These are phyloP conservation scores for Brachyhypopomus occidentalis DNA, from an alignment of 2,113 vertebrate species.

Conservation along the genomic window DNA sequence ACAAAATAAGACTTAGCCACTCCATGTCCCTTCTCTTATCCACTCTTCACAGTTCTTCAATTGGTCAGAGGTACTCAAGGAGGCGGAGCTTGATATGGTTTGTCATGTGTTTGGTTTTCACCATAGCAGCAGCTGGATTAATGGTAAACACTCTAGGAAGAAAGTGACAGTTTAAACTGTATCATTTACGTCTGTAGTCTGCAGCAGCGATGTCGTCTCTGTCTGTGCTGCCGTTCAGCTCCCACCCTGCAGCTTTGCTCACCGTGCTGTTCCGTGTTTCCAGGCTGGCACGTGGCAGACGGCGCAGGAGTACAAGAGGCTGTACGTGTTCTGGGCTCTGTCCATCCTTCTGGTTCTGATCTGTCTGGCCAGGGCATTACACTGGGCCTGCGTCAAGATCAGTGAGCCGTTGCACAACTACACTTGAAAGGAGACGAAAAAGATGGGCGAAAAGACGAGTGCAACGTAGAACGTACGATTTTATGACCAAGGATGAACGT, in stretches of 20 bases:
- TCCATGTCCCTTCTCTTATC: background rate
- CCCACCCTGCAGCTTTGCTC: no score
- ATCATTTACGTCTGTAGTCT: background rate
- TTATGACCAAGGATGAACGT: background rate
- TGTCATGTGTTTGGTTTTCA: conserved; percentile 76
- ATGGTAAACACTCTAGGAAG: conserved; percentile 70
- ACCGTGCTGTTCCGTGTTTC: background rate
- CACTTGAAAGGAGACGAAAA: background rate
- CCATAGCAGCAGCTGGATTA: conserved; percentile 75
- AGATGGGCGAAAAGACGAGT: background rate
- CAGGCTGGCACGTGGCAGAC: conserved; percentile 66
- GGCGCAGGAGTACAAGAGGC: conserved; percentile 51
- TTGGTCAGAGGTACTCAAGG: conserved; percentile 82
- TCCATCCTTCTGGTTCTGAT: conserved; percentile 59
- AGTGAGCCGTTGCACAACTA: conserved; percentile 61
- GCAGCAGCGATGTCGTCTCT: background rate
- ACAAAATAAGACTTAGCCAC: background rate
- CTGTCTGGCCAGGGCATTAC: conserved; percentile 60
- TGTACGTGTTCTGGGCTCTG: conserved; percentile 68
- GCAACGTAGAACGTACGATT: no score
- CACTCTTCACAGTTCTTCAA: conserved; percentile 78
- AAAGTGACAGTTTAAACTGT: background rate
- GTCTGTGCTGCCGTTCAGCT: background rate
- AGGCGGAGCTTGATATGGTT: conserved; percentile 82
- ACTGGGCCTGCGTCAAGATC: conserved; percentile 74